Evolutionary conservation across 2,797 vertebrate species (phyloP).

Genomic region (Heterohyrax brucei): DNA sequence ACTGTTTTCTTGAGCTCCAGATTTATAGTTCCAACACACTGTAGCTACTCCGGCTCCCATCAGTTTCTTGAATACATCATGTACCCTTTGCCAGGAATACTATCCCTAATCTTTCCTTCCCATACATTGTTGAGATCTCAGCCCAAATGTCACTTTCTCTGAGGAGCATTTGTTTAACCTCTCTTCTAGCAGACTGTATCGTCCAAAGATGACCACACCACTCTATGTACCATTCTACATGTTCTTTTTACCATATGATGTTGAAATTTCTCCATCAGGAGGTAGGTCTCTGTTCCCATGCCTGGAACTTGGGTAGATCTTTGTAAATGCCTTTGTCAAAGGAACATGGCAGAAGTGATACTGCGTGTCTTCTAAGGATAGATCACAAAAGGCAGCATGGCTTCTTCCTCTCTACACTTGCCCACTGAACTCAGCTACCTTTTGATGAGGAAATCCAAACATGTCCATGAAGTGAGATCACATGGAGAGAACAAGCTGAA

Average conservation of each 20-base stretch:
- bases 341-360: background rate
- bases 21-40: slow-evolving; percentile 23
- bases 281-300: background rate
- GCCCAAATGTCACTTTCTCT: background rate
- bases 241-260: background rate
- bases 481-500: background rate
- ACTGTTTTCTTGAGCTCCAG: background rate
- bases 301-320: background rate
- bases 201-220: background rate
- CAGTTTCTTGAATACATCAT: background rate
- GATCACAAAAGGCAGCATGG: background rate
- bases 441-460: slow-evolving; percentile 36
- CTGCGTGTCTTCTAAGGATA: background rate
- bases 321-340: background rate
- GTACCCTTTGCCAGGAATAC: background rate
- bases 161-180: background rate
- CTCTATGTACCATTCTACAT: background rate
- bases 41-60: background rate
- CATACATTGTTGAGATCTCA: background rate
- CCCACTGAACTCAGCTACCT: background rate
- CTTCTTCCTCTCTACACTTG: background rate
- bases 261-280: background rate
- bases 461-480: background rate
- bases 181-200: background rate
- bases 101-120: background rate